Percentiles rank a stretch among this genome's conserved stretches.
These are phyloP conservation scores for Planococcus citri DNA, from an alignment of 1,140 invertebrate genomes.

Conservation along the genomic window DNA sequence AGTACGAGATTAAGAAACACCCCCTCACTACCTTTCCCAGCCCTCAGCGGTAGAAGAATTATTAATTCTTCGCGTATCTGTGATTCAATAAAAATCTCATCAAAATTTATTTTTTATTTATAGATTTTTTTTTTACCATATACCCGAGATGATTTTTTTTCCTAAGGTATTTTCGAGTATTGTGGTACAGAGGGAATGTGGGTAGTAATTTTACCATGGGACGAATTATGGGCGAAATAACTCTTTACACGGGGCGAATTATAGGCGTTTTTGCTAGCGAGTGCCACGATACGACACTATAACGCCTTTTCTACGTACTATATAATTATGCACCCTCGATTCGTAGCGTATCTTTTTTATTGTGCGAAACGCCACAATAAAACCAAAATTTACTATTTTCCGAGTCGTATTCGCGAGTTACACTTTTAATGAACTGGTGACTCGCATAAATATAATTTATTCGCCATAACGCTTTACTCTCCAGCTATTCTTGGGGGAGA, in stretches of 20 bases:
- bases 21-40: background rate
- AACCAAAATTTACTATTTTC: background rate
- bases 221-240: too few relatives aligned
- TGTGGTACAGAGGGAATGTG: too few relatives aligned
- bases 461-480: too few relatives aligned
- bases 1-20: background rate
- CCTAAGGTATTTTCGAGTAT: background rate
- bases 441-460: background rate
- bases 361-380: background rate
- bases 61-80: background rate
- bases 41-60: too few relatives aligned
- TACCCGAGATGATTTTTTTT: background rate
- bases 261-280: too few relatives aligned
- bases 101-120: background rate
- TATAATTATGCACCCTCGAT: background rate
- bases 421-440: background rate
- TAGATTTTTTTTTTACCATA: background rate
- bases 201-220: too few relatives aligned
- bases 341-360: background rate
- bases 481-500: too few relatives aligned
- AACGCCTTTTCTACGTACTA: too few relatives aligned
- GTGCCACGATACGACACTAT: too few relatives aligned
- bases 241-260: too few relatives aligned
- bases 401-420: background rate
- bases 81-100: constrained; percentile 8